Conservation (phyloP, 2,113 vertebrate genomes). For the Zosterops pallidus region DNA sequence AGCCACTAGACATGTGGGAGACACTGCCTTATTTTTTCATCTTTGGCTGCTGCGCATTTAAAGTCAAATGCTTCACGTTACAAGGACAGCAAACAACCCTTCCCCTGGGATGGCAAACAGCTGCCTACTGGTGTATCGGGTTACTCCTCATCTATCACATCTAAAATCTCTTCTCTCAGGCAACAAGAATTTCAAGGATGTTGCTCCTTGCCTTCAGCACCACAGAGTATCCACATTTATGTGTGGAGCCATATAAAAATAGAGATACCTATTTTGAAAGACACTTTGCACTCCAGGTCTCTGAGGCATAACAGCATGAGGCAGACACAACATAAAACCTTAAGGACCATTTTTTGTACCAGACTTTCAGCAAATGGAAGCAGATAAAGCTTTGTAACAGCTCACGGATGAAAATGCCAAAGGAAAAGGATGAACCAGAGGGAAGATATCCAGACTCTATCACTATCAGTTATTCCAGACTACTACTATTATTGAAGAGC, state of each 20-base stretch:
- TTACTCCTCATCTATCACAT: neutral
- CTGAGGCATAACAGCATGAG: neutral
- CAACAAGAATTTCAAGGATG: neutral
- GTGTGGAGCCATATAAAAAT: neutral
- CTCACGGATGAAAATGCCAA: neutral
- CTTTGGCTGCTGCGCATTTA: neutral
- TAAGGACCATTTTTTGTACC: neutral
- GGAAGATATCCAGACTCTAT: neutral
- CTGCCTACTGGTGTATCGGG: neutral
- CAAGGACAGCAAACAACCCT: neutral
- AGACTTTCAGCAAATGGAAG: neutral
- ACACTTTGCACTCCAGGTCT: neutral
- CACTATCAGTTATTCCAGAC: neutral
- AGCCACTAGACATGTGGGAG: neutral
- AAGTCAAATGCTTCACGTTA: neutral
- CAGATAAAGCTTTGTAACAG: neutral
- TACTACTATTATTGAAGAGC: neutral
- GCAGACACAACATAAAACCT: neutral
- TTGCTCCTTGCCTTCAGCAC: neutral
- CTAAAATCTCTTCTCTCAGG: neutral
- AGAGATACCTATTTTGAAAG: neutral
- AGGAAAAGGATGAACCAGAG: neutral
- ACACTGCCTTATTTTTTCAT: neutral
- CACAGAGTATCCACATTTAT: neutral
- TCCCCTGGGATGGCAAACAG: neutral